Conservation (phyloP, 1,140 invertebrate species). For the Hetaerina americana region DNA sequence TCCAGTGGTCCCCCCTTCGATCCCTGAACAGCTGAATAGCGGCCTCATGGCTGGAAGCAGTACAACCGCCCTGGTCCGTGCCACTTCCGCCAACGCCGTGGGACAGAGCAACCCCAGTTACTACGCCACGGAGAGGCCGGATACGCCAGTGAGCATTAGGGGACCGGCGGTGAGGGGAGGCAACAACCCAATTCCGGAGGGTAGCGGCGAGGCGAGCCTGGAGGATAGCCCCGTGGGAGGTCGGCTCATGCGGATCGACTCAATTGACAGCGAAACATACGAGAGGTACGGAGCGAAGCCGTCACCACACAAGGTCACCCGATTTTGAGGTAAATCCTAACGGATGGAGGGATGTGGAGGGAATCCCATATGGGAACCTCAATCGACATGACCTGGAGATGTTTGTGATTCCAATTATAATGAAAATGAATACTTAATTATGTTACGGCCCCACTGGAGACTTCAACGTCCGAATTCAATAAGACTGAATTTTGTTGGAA, state of each 20-base stretch:
- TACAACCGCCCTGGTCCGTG: neutral
- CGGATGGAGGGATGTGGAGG: neutral
- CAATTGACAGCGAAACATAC: constrained; percentile 17
- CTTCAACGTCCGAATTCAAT: no score
- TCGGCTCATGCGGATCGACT: constrained; percentile 7
- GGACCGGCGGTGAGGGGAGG: neutral
- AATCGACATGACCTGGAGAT: no score
- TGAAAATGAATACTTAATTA: no score
- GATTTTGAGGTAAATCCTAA: constrained; percentile 16
- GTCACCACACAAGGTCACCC: constrained; percentile 20
- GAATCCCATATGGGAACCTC: no score
- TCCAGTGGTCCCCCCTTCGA: neutral
- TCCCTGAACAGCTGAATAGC: neutral
- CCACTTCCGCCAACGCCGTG: neutral
- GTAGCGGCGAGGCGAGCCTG: constrained; percentile 16
- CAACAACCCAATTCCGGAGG: neutral
- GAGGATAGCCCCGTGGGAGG: constrained; percentile 15
- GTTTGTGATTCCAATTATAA: no score
- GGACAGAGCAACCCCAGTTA: constrained; percentile 19
- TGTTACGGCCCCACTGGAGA: no score
- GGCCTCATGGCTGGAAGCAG: neutral
- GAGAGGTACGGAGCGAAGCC: constrained; percentile 19
- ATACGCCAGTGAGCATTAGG: neutral
- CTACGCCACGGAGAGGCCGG: constrained; percentile 12
- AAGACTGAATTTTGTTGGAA: no score